Evolutionary conservation across 2,888 invertebrate species (phyloP).

Genomic region (Diarsia brunnea): DNA sequence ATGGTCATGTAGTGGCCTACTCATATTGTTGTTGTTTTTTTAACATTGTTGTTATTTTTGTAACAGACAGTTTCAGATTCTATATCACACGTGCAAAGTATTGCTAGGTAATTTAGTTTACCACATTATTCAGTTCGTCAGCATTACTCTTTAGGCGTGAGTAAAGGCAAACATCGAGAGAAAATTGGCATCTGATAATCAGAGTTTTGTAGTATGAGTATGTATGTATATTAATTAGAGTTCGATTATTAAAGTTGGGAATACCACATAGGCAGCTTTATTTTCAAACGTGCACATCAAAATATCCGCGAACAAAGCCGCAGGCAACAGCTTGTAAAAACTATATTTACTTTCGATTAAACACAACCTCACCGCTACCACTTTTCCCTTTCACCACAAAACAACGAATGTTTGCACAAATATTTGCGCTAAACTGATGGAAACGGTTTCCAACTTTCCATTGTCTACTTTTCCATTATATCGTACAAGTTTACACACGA

Average conservation of each 20-base stretch:
- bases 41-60: background rate
- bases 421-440: conserved; percentile 76
- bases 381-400: conserved; percentile 48
- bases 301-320: too few relatives aligned
- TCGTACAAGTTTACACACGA: conserved; percentile 74
- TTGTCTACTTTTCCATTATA: conserved; percentile 82
- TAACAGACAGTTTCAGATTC: background rate
- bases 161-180: too few relatives aligned
- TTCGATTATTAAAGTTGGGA: too few relatives aligned
- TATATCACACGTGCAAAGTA: background rate
- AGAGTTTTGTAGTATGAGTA: too few relatives aligned
- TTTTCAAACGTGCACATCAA: too few relatives aligned
- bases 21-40: background rate
- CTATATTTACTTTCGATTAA: conserved; percentile 4
- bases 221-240: too few relatives aligned
- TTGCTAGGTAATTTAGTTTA: background rate
- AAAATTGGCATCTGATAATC: too few relatives aligned
- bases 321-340: background rate
- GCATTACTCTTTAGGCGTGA: background rate
- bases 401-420: conserved; percentile 74
- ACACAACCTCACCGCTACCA: conserved; percentile 5
- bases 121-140: background rate
- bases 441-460: conserved; percentile 70
- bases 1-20: background rate
- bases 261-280: too few relatives aligned